Evolutionary conservation across 2,888 invertebrate species (phyloP).

Genomic region (Hybos culiciformis): DNA sequence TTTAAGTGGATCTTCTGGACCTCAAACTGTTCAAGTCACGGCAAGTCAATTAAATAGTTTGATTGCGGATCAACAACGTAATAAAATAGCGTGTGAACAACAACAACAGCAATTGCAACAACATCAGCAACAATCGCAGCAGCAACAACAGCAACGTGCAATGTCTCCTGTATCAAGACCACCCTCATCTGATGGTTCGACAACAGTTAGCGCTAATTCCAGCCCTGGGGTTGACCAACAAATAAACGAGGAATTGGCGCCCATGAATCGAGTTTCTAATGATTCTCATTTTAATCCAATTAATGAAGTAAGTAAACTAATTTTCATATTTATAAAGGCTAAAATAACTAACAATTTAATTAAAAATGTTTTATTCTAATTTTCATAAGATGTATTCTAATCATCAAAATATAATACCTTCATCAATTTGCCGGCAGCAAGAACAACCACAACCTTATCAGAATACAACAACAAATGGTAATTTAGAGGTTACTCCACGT

Average conservation of each 20-base stretch:
- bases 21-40: slow-evolving; percentile 5
- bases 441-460: slow-evolving; percentile 9
- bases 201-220: slow-evolving; percentile 75
- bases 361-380: slow-evolving; percentile 7
- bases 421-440: slow-evolving; percentile 1
- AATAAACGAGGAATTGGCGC: slow-evolving; percentile 31
- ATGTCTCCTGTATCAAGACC: slow-evolving; percentile 25
- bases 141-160: slow-evolving; percentile 15
- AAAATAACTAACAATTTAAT: not conserved
- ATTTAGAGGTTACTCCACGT: slow-evolving; percentile 49
- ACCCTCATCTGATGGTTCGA: slow-evolving; percentile 52
- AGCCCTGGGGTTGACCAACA: slow-evolving; percentile 54
- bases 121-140: not conserved
- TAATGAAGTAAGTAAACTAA: slow-evolving; percentile 25
- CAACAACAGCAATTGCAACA: not conserved
- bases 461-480: slow-evolving; percentile 27
- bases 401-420: slow-evolving; percentile 19
- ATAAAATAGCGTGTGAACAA: not conserved
- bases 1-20: slow-evolving; percentile 12
- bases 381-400: slow-evolving; percentile 32
- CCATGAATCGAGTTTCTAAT: slow-evolving; percentile 24
- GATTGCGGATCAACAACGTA: slow-evolving; percentile 21
- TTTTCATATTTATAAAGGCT: not conserved
- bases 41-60: slow-evolving; percentile 21
- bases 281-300: slow-evolving; percentile 34